Percentiles rank a stretch among this genome's conserved stretches.
These are phyloP conservation scores for Unio delphinus DNA, from an alignment of 2,888 invertebrate genomes.

Conservation along the genomic window DNA sequence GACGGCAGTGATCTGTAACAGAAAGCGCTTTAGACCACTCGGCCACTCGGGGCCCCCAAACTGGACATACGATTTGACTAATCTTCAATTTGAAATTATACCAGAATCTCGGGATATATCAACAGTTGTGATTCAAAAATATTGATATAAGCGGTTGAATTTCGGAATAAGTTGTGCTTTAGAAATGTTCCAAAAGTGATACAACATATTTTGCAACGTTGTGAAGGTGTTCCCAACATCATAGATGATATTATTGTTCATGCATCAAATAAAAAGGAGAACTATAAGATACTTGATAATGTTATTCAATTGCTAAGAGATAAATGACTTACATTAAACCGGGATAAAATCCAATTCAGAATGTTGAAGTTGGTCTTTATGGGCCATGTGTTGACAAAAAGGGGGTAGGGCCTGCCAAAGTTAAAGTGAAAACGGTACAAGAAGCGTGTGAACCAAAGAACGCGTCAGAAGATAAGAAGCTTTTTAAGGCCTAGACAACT, in stretches of 20 bases:
- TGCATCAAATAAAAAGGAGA: conserved; percentile 5
- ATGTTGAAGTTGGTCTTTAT: conserved; percentile 13
- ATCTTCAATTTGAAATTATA: conserved; percentile 9
- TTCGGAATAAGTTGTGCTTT: conserved; percentile 4
- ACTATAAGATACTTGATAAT: conserved; percentile 3
- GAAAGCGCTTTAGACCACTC: no score
- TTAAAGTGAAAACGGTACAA: conserved; percentile 8
- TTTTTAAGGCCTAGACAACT: no score
- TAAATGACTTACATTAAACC: conserved; percentile 14
- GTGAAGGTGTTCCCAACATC: conserved; percentile 15
- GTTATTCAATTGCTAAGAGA: conserved; percentile 8
- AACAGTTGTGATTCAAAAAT: conserved; percentile 9
- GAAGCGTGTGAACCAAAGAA: conserved; percentile 13
- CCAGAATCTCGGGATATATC: conserved; percentile 1
- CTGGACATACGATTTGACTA: conserved; percentile 11
- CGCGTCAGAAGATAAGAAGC: conserved; percentile 8
- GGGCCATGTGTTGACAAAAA: conserved; percentile 15
- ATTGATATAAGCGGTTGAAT: conserved; percentile 4
- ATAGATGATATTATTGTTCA: conserved; percentile 9
- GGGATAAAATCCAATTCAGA: conserved; percentile 14
- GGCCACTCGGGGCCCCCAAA: conserved; percentile 10
- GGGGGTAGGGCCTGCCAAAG: conserved; percentile 6
- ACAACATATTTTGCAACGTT: neutral
- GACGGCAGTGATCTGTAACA: no score
- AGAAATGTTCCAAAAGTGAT: conserved; percentile 4